A percentile compares a stretch with the other conserved stretches of the same genome.
These are phyloP conservation scores for Numida meleagris DNA, from an alignment of 2,113 vertebrate genomes.

Conservation along the genomic window DNA sequence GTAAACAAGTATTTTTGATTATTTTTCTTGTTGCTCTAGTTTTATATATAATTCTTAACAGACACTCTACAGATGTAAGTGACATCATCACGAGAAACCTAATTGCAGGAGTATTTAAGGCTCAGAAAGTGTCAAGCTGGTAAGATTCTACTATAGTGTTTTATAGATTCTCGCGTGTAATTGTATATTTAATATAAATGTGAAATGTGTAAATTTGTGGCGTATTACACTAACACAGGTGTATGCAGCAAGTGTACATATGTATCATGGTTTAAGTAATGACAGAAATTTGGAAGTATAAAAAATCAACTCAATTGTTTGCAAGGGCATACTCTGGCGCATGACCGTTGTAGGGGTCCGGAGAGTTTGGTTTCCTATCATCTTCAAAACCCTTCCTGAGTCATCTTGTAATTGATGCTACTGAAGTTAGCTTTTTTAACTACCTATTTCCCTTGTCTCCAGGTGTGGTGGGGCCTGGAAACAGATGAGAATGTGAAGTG, in stretches of 20 bases:
- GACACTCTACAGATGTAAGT: slow-evolving; percentile 83
- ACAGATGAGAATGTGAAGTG: background rate
- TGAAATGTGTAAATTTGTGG: background rate
- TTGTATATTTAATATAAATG: background rate
- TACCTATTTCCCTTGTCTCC: background rate
- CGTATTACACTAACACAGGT: background rate
- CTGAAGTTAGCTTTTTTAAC: background rate
- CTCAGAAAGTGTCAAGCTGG: slow-evolving; percentile 86
- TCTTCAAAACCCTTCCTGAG: background rate
- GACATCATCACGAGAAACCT: slow-evolving; percentile 84
- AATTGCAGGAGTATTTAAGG: slow-evolving; percentile 81
- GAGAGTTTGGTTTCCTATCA: background rate
- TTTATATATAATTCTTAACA: slow-evolving; percentile 81
- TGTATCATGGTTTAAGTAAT: background rate
- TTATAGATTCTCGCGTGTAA: background rate
- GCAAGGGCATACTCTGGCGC: background rate
- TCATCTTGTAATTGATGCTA: background rate
- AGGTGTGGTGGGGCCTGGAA: background rate
- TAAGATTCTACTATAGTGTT: slow-evolving; percentile 72
- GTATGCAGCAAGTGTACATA: background rate
- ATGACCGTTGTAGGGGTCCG: background rate
- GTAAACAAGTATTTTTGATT: background rate
- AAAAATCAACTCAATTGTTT: background rate
- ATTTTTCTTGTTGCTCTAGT: background rate
- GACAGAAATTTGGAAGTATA: background rate